phyloP scores from a whole-genome alignment of 2,797 vertebrate species.

The Oophaga sylvatica region DNA sequence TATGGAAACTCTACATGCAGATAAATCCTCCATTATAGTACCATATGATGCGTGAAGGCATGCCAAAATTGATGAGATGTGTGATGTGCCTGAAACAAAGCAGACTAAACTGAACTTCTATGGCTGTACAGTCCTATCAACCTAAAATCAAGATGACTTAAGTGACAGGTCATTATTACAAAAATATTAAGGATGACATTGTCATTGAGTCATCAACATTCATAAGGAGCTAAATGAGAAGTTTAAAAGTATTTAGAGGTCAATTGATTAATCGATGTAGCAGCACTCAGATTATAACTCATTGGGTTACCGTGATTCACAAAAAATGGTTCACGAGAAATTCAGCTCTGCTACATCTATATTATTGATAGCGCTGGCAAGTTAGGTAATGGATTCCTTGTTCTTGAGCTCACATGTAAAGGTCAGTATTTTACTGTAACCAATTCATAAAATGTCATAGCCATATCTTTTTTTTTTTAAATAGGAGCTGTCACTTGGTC shows the following conservation, averaged over 20 bases:
- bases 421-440: no score
- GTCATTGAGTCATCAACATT: background rate
- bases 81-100: conserved; percentile 27
- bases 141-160: background rate
- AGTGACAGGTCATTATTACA: background rate
- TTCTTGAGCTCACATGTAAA: no score
- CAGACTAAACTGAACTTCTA: background rate
- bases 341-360: background rate
- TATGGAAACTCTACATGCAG: conserved; percentile 44
- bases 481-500: no score
- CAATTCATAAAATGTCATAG: no score
- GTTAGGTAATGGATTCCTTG: no score
- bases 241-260: background rate
- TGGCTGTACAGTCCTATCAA: background rate
- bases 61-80: conserved; percentile 17
- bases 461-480: no score
- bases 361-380: background rate
- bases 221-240: background rate
- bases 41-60: conserved; percentile 39
- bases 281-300: background rate
- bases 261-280: background rate
- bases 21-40: conserved; percentile 38
- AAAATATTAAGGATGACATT: background rate
- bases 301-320: background rate
- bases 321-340: background rate